Base-by-base conservation (phyloP, 1,140 invertebrate species). In the Zaprionus lachaisei region DNA sequence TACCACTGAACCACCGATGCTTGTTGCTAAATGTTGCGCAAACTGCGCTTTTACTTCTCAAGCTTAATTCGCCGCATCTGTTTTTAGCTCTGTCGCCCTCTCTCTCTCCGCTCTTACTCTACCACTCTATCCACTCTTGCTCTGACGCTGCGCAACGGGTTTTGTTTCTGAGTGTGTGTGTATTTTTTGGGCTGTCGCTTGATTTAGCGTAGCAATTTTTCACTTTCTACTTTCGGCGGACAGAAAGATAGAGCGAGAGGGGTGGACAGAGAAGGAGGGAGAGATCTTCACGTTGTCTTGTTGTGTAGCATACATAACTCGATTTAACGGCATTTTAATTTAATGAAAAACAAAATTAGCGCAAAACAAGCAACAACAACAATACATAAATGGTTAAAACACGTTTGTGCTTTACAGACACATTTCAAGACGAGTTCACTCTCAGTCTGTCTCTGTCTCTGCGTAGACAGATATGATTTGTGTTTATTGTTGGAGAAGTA, bases 1-100 rank as follows among this genome's bases (percentile, higher is more conserved):
- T 94, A 95, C 94, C 94, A 94, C 94, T 95, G 94, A 94, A 94
- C 94, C 94, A 95, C 93, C 94, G 94, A 95, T 94, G 94, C 94
- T 93, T 83, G 7, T 15, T 65, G 14, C 0, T 11, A 1, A 6
- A 2, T 1, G 0, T 0, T 0, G 12, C 41, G 26, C 26, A 24
- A 34, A 12, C 3, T 17, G 69, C 51, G 2, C 9, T 37, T n/a
- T 60, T 60, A 24, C 6, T 54, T 2, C 1, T 24, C 34, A 38
- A 14, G 15, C 58, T 41, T 20, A 61, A 20, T 24, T 41, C 20
- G 4, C 3, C 20, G 31, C 17, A 5, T 58, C 34, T 72, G 60
- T 67, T 67, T 68, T 44, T 61, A 73, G 64, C 57, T 17, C 7
- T 41, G 9, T 4, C 38, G 15, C 47, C 22, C 55, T 67, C 17